Base-by-base conservation (phyloP, 2,797 vertebrate genomes). In the Lepilemur ruficaudatus region DNA sequence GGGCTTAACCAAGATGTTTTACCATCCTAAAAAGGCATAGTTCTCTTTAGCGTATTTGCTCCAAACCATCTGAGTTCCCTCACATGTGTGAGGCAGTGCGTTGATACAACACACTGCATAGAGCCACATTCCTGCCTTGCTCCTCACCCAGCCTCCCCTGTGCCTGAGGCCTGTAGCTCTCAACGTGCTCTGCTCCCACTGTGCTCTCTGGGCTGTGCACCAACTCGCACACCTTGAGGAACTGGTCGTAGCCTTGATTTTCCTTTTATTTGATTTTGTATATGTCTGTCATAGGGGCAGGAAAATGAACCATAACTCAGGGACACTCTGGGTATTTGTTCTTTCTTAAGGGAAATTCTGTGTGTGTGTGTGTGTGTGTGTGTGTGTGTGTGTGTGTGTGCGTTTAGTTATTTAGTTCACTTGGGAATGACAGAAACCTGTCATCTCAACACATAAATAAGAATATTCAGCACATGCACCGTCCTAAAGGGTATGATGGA, bases 171-270 rank as follows among this genome's bases (percentile, higher is more conserved):
- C 10, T 6, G 2, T 1, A 8, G 14, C 1, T 32, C 6, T 67
- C 50, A 35, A 30, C 25, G 0, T 20, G 5, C 25, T 28, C 7
- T 83, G 43, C 14, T 4, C 4, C 1, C n/a, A 1, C 2, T 59
- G 0, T 25, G 5, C 20, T 23, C 6, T 69, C 48, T 28, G 10
- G 13, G n/a, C 72, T 93, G 4, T 46, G 18, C 46, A 38, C 9
- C 38, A 70, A 6, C 43, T 72, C 17, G 82, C 22, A 50, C 2
- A 48, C 15, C 25, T 35, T 70, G 65, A 86, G 43, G 50, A 94
- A 55, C 5, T 25, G 17, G 59, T 32, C 15, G 18, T 13, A 25
- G 1, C 38, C 48, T 88, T 41, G 0, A 65, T 94, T 85, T 76
- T 0, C n/a, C 52, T 59, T 78, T 69, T 46, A 18, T 25, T 6